Evolutionary conservation across 2,113 vertebrate species (phyloP).

Genomic region (Callocephalon fimbriatum): DNA sequence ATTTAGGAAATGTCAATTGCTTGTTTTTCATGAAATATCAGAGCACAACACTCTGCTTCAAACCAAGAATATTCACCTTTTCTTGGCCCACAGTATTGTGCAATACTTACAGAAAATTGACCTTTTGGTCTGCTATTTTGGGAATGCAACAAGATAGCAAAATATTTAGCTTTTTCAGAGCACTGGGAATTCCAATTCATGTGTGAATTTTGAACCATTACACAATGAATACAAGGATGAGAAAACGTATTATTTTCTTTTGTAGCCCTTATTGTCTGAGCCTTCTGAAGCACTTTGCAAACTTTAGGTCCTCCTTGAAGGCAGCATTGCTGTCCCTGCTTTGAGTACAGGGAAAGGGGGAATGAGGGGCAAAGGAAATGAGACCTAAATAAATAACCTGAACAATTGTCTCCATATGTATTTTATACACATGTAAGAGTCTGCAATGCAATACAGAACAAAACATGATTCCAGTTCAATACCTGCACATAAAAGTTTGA

Average conservation of each 20-base stretch:
- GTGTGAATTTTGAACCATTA: background rate
- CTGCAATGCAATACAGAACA: background rate
- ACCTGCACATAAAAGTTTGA: background rate
- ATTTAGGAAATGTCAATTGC: constrained; percentile 39
- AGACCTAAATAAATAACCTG: too few species aligned
- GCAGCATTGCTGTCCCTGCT: too few species aligned
- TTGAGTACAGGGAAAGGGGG: too few species aligned
- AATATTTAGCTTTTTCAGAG: background rate
- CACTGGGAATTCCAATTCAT: background rate
- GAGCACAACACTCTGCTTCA: background rate
- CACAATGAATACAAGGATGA: too few species aligned
- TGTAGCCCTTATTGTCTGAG: too few species aligned
- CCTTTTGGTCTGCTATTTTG: background rate
- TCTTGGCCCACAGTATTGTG: background rate
- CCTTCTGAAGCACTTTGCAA: too few species aligned
- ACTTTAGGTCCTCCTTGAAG: too few species aligned
- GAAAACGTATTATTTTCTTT: too few species aligned
- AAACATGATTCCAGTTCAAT: background rate
- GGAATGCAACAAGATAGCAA: background rate
- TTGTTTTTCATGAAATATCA: constrained; percentile 22
- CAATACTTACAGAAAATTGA: background rate
- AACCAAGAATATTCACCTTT: background rate
- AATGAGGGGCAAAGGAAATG: too few species aligned
- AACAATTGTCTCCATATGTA: background rate
- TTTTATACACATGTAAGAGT: background rate